Evolutionary conservation across 1,140 invertebrate species (phyloP).

Genomic region (Ephestia elutella): DNA sequence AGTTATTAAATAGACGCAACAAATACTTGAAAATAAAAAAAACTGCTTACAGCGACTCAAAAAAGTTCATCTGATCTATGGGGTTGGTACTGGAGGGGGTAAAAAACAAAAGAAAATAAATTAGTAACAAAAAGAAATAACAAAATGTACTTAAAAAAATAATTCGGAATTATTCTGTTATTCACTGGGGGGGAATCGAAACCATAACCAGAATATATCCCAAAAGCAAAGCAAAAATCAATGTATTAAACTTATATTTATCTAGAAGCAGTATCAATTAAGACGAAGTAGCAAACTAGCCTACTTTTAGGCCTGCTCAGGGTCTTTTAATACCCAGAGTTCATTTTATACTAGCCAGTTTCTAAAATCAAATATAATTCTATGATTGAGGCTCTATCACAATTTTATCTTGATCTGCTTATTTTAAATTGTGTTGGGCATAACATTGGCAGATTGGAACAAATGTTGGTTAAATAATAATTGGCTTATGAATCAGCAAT

Average conservation of each 20-base stretch:
- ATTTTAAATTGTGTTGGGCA: neutral
- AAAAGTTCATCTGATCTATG: constrained; percentile 73
- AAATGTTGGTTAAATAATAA: constrained; percentile 5
- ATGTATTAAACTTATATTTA: neutral
- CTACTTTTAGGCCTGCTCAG: neutral
- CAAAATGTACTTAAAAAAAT: neutral
- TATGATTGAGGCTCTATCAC: neutral
- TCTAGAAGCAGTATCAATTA: neutral
- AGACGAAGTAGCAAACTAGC: neutral
- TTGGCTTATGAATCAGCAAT: neutral
- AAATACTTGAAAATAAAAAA: constrained; percentile 34
- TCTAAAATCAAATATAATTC: neutral
- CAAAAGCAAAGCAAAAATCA: constrained; percentile 25
- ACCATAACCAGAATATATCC: constrained; percentile 8
- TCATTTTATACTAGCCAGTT: neutral
- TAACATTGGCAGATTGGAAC: neutral
- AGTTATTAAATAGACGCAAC: constrained; percentile 27
- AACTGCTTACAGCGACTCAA: constrained; percentile 70
- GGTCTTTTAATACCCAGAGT: neutral
- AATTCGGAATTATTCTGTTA: neutral
- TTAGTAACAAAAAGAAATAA: constrained; percentile 38
- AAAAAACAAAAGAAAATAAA: constrained; percentile 52
- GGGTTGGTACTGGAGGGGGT: constrained; percentile 65
- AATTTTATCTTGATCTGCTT: neutral
- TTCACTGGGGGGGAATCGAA: constrained; percentile 7